A percentile compares a stretch with the other conserved stretches of the same genome.
Conservation (phyloP, 1,140 invertebrate species). For the Hypsibius dujardini region DNA sequence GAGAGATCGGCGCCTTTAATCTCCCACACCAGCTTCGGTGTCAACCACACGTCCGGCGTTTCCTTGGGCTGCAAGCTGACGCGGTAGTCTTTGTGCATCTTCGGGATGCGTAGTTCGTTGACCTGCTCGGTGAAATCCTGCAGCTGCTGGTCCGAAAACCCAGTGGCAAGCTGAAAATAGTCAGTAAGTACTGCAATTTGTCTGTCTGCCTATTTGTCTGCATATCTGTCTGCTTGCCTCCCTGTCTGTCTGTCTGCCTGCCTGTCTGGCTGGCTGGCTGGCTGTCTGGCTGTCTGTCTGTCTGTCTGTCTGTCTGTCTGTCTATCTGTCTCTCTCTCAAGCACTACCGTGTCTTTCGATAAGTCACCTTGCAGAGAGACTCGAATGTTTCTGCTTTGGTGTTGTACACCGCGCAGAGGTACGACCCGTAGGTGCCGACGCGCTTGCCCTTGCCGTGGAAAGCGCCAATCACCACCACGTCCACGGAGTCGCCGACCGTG, state of each 20-base stretch:
- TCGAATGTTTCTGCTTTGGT: slow-evolving; percentile 81
- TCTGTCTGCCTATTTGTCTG: too few species aligned
- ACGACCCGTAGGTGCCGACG: slow-evolving; percentile 83
- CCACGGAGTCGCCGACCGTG: slow-evolving; percentile 43
- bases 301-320: too few species aligned
- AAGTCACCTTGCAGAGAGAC: slow-evolving; percentile 60
- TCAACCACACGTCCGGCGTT: slow-evolving; percentile 88
- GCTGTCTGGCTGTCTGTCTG: too few species aligned
- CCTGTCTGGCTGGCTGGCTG: too few species aligned
- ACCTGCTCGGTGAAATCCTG: slow-evolving; percentile 53
- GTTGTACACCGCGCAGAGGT: slow-evolving; percentile 90
- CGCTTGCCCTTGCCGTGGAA: slow-evolving; percentile 84
- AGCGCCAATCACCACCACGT: slow-evolving; percentile 77
- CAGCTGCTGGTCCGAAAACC: slow-evolving; percentile 82
- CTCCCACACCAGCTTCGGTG: slow-evolving; percentile 62
- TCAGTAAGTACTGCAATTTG: background rate
- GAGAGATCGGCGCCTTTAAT: slow-evolving; percentile 95
- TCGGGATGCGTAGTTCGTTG: slow-evolving; percentile 42
- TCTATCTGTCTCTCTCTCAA: too few species aligned
- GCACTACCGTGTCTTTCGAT: too few species aligned
- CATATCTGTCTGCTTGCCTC: too few species aligned
- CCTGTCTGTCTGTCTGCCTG: too few species aligned
- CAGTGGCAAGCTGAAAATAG: slow-evolving; percentile 72
- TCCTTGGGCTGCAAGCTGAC: background rate
- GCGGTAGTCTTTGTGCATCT: slow-evolving; percentile 23